Evolutionary conservation across 2,113 vertebrate genomes (phyloP).

Genomic region (Puffinus mauretanicus): DNA sequence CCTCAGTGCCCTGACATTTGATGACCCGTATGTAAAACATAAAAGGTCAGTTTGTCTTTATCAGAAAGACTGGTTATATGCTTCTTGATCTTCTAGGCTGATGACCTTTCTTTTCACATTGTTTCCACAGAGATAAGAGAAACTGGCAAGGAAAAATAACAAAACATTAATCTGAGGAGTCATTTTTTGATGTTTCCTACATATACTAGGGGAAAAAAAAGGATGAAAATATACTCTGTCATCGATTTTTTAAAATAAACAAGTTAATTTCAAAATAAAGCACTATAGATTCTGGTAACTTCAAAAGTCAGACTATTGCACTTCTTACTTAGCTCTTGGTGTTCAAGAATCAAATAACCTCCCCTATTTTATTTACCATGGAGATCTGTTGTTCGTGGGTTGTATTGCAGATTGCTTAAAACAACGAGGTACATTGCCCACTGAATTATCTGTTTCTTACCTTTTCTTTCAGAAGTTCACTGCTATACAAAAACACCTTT

Average conservation of each 20-base stretch:
- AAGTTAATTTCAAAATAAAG: neutral
- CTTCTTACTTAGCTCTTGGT: neutral
- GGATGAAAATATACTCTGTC: neutral
- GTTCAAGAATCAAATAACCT: neutral
- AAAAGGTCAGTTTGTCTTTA: conserved; percentile 21
- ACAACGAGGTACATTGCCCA: neutral
- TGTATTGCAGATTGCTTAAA: neutral
- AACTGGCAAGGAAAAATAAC: conserved; percentile 2
- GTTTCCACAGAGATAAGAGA: neutral
- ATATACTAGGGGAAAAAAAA: rapidly evolving
- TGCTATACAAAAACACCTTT: neutral
- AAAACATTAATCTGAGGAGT: neutral
- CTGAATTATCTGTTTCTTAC: neutral
- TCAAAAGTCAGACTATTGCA: neutral
- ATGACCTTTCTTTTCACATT: conserved; percentile 36
- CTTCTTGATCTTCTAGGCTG: neutral
- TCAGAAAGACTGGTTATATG: neutral
- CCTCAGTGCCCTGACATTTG: neutral
- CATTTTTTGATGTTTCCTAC: neutral
- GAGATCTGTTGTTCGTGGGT: neutral
- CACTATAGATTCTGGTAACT: neutral
- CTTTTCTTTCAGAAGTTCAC: neutral
- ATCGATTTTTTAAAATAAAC: neutral
- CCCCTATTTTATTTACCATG: neutral
- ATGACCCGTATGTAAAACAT: neutral